Evolutionary conservation across 2,113 vertebrate genomes (phyloP).

Genomic region (Theristicus caerulescens): DNA sequence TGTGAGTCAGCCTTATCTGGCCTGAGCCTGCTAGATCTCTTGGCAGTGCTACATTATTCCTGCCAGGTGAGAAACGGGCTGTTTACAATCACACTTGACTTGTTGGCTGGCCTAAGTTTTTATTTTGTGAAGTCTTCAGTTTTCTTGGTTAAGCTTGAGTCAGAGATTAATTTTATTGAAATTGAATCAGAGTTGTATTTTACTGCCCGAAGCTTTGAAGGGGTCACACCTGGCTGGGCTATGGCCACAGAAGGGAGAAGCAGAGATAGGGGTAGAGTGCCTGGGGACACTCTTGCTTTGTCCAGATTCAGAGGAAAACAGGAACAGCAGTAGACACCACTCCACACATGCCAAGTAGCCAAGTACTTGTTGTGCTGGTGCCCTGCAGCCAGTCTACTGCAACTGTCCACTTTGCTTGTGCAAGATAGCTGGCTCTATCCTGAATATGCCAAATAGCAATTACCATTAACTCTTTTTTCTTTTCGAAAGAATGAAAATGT

Average conservation of each 20-base stretch:
- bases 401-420: not conserved
- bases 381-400: not conserved
- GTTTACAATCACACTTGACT: not conserved
- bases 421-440: not conserved
- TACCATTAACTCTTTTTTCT: not conserved
- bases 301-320: not conserved
- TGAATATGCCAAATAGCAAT: not conserved
- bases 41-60: not conserved
- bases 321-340: not conserved
- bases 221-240: rapidly evolving
- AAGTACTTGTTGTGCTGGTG: not conserved
- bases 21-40: not conserved
- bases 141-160: not conserved
- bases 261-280: not conserved
- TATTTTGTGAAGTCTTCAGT: not conserved
- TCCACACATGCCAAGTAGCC: not conserved
- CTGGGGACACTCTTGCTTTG: not conserved
- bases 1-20: not conserved
- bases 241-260: not conserved
- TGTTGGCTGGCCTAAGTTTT: not conserved
- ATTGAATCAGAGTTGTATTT: not conserved
- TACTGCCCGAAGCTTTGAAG: not conserved
- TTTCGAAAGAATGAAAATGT: not conserved
- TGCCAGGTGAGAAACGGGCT: not conserved
- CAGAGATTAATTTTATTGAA: not conserved